These are phyloP conservation scores for Chaenocephalus aceratus DNA, from an alignment of 2,113 vertebrate species.

Conservation along the genomic window DNA sequence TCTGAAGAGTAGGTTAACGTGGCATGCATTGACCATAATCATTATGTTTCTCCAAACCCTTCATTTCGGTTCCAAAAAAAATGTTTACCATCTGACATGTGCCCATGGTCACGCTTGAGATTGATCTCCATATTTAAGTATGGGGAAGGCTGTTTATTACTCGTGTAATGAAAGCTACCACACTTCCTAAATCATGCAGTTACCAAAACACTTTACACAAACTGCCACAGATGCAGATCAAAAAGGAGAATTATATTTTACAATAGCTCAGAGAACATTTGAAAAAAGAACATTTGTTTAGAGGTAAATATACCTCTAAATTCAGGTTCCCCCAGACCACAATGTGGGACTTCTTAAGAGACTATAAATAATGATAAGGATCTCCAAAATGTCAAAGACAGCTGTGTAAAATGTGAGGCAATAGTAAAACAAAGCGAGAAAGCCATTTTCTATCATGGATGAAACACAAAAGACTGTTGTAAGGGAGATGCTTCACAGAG, in stretches of 20 bases:
- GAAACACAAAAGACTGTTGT: constrained; percentile 36
- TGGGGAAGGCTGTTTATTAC: not conserved
- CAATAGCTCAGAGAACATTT: not conserved
- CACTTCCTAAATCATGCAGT: constrained; percentile 18
- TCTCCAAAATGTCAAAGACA: constrained; percentile 63
- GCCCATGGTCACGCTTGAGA: not conserved
- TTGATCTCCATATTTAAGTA: not conserved
- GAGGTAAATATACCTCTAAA: not conserved
- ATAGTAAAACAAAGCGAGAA: constrained; percentile 55
- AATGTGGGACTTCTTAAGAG: constrained; percentile 53
- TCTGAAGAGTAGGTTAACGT: not conserved
- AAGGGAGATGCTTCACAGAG: constrained; percentile 17
- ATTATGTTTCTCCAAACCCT: not conserved
- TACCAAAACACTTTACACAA: not conserved
- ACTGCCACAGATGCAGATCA: constrained; percentile 16
- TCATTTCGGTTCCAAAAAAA: not conserved
- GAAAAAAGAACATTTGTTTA: not conserved
- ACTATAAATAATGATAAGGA: constrained; percentile 61
- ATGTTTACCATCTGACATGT: not conserved
- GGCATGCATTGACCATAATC: not conserved
- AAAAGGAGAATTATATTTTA: constrained; percentile 13
- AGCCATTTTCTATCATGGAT: constrained; percentile 49
- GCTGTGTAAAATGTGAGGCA: constrained; percentile 56
- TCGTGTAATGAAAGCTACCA: constrained; percentile 27
- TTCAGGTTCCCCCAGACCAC: constrained; percentile 4